Base-by-base conservation (phyloP, 2,888 invertebrate genomes). In the Capitulum mitella region DNA sequence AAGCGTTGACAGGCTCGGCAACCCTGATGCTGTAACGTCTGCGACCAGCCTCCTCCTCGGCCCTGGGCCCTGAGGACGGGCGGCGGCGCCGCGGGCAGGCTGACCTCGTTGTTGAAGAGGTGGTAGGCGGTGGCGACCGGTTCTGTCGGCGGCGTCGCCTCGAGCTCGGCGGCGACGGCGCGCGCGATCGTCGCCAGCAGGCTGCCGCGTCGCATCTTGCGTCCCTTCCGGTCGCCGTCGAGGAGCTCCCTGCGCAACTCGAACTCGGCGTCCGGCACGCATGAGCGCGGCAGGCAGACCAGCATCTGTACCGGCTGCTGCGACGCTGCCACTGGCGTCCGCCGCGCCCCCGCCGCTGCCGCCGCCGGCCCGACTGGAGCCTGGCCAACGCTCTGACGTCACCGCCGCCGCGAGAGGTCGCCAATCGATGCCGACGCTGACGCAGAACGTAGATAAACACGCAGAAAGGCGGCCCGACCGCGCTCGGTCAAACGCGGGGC, bases 41-140 rank as follows among this genome's bases (percentile, higher is more conserved):
- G n/a, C n/a, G n/a, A n/a, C n/a, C n/a, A n/a, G n/a, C n/a, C n/a
- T n/a, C n/a, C n/a, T n/a, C n/a, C n/a, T n/a, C n/a, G n/a, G n/a
- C n/a, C n/a, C n/a, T n/a, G n/a, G n/a, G n/a, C n/a, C n/a, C n/a
- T n/a, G n/a, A n/a, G n/a, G n/a, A n/a, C n/a, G n/a, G n/a, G n/a
- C n/a, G n/a, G n/a, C 43, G 43, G 6, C 43, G 43, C 43, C 12
- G 43, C 43, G 5, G 43, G 6, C 43, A 43, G 43, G 19, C 70
- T 70, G 37, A 70, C 70, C 37, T 70, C 70, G 26, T 58, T 8
- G 29, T 70, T 29, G 40, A 70, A 70, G 37, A 70, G 70, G 40
- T 70, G 70, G 70, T 70, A 70, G 40, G 70, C 70, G 37, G 70
- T 70, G 70, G 70, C 70, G 8, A 70, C 70, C 40, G 70, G 70